phyloP scores from a whole-genome alignment of 2,888 invertebrate genomes.

The Scaeva pyrastri region DNA sequence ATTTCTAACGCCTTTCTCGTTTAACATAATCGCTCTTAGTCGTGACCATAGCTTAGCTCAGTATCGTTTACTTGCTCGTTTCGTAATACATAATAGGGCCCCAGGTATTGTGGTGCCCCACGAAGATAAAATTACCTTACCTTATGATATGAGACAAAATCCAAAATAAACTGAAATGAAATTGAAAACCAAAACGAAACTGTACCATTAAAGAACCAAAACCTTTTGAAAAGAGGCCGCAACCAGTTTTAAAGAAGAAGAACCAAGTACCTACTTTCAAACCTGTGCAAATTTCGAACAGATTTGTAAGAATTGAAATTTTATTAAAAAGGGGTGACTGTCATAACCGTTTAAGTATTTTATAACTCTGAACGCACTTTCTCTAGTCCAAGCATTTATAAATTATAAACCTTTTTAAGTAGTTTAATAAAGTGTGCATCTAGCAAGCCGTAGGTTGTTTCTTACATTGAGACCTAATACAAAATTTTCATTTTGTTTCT shows the following conservation, averaged over 20 bases:
- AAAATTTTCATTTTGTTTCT: too few relatives aligned
- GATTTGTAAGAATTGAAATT: slow-evolving; percentile 12
- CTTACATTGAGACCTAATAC: too few relatives aligned
- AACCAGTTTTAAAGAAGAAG: slow-evolving; percentile 6
- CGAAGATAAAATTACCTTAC: slow-evolving; percentile 35
- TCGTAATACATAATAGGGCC: too few relatives aligned
- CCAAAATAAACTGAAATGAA: background rate
- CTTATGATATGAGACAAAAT: slow-evolving; percentile 28
- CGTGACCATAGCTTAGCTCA: too few relatives aligned
- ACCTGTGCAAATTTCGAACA: slow-evolving; percentile 24
- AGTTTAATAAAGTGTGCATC: too few relatives aligned
- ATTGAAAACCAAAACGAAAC: slow-evolving; percentile 17
- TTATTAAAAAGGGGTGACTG: slow-evolving; percentile 4
- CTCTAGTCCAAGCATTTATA: too few relatives aligned
- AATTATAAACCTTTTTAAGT: too few relatives aligned
- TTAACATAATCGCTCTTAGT: too few relatives aligned
- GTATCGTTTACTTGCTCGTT: too few relatives aligned
- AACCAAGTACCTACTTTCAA: background rate
- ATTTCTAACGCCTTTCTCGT: too few relatives aligned
- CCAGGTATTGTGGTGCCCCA: slow-evolving; percentile 10
- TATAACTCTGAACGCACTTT: slow-evolving; percentile 6
- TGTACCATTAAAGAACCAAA: slow-evolving; percentile 12
- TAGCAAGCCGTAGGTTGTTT: too few relatives aligned
- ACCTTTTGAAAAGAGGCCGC: background rate
- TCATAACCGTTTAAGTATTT: background rate